Percentiles rank a stretch among this genome's conserved stretches.
phyloP scores from a whole-genome alignment of 2,797 vertebrate species.

The Myotis planiceps region DNA sequence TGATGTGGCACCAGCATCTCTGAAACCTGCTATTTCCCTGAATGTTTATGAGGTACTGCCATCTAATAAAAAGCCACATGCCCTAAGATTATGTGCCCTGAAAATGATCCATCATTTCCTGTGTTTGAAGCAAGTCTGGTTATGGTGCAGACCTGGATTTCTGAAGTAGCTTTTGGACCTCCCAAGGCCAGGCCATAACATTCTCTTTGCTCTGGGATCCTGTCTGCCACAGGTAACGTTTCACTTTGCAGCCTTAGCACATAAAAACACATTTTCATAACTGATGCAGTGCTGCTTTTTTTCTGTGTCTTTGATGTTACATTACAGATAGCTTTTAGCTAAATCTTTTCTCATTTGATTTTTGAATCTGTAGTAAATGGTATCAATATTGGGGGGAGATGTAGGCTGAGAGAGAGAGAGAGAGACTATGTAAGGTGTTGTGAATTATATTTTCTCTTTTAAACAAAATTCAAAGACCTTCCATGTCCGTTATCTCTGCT shows the following conservation, averaged over 20 bases:
- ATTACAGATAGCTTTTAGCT: background rate
- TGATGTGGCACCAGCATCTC: background rate
- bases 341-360: background rate
- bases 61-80: background rate
- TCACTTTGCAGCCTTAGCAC: background rate
- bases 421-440: background rate
- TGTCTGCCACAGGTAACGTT: background rate
- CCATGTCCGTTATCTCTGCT: background rate
- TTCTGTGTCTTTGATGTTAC: background rate
- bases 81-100: background rate
- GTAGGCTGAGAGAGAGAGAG: background rate
- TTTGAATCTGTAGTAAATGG: background rate
- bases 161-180: background rate
- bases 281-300: background rate
- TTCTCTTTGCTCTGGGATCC: background rate
- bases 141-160: background rate
- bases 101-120: background rate
- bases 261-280: background rate
- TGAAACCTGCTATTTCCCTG: background rate
- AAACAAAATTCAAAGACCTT: background rate
- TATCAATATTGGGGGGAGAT: background rate
- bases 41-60: background rate
- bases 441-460: constrained; percentile 11
- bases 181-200: too few species aligned
- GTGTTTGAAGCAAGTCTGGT: background rate